Evolutionary conservation across 1,140 invertebrate species (phyloP).

Genomic region (Drosophila erecta): DNA sequence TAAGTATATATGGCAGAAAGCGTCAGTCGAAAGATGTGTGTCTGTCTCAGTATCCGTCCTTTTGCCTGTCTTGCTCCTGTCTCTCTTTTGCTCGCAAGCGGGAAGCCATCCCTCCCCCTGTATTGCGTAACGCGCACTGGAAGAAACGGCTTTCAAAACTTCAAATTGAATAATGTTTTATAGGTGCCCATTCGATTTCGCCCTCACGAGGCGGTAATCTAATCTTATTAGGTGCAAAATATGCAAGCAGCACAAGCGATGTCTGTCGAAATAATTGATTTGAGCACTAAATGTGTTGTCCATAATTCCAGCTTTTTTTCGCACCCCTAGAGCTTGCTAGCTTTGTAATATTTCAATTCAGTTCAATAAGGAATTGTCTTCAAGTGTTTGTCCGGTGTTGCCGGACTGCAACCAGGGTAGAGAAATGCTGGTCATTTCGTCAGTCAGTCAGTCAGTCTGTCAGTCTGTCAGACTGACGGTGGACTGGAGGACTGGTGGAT

Average conservation of each 20-base stretch:
- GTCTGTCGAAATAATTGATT: no score
- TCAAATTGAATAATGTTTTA: no score
- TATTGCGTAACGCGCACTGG: conserved; percentile 45
- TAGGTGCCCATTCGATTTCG: no score
- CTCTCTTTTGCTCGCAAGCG: background rate
- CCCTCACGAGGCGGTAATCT: no score
- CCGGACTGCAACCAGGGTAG: conserved; percentile 29
- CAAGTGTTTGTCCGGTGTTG: conserved; percentile 4
- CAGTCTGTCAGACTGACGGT: no score
- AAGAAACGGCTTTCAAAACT: background rate
- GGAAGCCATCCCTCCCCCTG: background rate
- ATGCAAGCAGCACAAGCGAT: background rate
- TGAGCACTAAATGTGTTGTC: no score
- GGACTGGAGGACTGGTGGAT: conserved; percentile 16
- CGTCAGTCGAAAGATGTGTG: conserved; percentile 65
- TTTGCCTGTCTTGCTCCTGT: conserved; percentile 26
- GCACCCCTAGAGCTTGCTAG: no score
- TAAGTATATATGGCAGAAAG: conserved; percentile 82
- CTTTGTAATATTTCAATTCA: background rate
- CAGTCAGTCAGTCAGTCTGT: conserved; percentile 46
- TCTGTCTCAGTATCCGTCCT: conserved; percentile 32
- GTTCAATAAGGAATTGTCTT: background rate
- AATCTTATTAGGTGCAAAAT: background rate
- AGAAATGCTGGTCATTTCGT: conserved; percentile 55
- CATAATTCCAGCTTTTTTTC: no score